Percentiles rank a stretch among this genome's conserved stretches.
Conservation (phyloP, 2,113 vertebrate species). For the Melanostigma gelatinosum region DNA sequence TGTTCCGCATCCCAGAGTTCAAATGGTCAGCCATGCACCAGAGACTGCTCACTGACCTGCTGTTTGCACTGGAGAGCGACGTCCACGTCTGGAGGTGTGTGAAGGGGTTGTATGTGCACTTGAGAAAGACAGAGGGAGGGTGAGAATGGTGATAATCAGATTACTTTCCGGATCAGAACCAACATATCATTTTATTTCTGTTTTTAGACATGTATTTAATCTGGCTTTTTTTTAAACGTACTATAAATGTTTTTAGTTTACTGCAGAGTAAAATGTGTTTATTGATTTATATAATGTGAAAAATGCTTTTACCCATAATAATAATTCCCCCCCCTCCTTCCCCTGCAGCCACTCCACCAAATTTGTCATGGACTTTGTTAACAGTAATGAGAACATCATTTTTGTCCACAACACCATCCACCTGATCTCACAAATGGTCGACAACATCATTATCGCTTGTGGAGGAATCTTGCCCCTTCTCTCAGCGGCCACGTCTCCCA, state of each 20-base stretch:
- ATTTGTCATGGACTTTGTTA: constrained; percentile 99
- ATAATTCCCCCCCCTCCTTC: neutral
- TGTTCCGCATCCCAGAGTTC: constrained; percentile 99
- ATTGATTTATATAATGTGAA: neutral
- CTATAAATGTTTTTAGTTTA: neutral
- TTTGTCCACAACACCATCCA: constrained; percentile 99
- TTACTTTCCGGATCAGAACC: neutral
- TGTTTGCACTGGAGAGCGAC: constrained; percentile 97
- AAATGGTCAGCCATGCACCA: constrained; percentile 99
- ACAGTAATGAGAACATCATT: constrained; percentile 99
- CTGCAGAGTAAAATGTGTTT: neutral
- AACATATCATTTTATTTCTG: neutral
- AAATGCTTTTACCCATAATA: neutral
- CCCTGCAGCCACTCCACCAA: constrained; percentile 93
- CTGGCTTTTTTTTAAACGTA: neutral
- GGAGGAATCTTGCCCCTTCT: constrained; percentile 98
- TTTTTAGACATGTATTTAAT: neutral
- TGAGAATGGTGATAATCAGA: neutral
- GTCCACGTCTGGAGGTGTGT: constrained; percentile 97
- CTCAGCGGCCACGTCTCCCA: constrained; percentile 96
- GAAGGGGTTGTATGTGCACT: constrained; percentile 21
- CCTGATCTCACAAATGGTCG: constrained; percentile 99
- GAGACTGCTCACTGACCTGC: constrained; percentile 93
- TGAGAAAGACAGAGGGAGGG: neutral
- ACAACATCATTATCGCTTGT: constrained; percentile 99